Evolutionary conservation across 2,113 vertebrate species (phyloP).

Genomic region (Dipodomys spectabilis): DNA sequence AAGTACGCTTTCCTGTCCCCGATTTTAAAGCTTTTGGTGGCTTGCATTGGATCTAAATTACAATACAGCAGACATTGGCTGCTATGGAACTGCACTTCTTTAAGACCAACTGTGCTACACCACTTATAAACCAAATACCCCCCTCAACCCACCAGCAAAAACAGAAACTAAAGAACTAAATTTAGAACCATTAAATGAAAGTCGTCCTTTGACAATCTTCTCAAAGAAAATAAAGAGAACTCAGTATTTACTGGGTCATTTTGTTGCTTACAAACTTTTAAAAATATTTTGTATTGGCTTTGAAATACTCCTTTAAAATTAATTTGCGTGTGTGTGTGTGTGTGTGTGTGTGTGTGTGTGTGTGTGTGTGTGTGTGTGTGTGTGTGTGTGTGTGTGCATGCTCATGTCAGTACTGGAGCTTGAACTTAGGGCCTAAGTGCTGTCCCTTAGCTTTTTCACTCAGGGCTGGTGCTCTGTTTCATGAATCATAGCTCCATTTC

Average conservation of each 20-base stretch:
- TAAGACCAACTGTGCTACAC: constrained; percentile 30
- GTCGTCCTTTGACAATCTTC: neutral
- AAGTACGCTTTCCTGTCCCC: neutral
- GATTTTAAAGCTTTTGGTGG: constrained; percentile 37
- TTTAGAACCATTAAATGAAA: constrained; percentile 49
- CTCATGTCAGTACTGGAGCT: no score
- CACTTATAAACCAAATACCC: constrained; percentile 14
- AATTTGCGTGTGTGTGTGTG: no score
- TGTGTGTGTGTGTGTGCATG: no score
- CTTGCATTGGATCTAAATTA: constrained; percentile 48
- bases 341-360: no score
- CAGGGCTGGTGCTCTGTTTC: no score
- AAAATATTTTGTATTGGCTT: neutral
- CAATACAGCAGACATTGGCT: neutral
- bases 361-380: no score
- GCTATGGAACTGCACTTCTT: neutral
- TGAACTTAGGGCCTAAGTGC: no score
- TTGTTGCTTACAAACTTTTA: neutral
- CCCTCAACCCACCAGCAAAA: neutral
- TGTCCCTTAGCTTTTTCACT: no score
- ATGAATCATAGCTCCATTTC: no score
- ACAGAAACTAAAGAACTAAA: constrained; percentile 43
- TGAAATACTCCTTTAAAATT: neutral
- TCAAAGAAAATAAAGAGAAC: neutral
- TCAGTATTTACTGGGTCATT: neutral